A percentile compares a stretch with the other conserved stretches of the same genome.
Conservation (phyloP, 1,140 invertebrate species). For the Diorhabda sublineata region DNA sequence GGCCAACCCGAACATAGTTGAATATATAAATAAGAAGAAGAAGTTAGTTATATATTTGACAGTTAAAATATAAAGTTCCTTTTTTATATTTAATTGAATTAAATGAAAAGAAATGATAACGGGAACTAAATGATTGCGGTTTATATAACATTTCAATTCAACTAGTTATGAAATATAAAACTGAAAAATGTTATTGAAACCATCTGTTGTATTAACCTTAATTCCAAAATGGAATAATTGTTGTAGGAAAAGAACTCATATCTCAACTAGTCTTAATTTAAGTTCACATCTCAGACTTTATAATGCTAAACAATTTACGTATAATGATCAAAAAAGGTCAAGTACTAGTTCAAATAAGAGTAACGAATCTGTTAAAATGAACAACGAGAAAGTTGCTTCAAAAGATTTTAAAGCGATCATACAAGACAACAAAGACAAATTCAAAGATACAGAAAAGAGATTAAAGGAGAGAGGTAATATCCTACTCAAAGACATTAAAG, state of each 20-base stretch:
- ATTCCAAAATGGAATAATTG: neutral
- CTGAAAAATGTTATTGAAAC: neutral
- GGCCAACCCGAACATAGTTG: no score
- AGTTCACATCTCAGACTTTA: neutral
- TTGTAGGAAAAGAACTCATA: neutral
- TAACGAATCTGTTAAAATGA: neutral
- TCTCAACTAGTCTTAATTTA: neutral
- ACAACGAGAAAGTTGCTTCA: neutral
- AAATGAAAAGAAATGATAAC: no score
- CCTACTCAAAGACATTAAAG: constrained; percentile 62
- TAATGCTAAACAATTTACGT: neutral
- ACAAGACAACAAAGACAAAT: constrained; percentile 55
- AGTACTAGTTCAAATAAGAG: neutral
- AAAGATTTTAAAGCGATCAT: constrained; percentile 44
- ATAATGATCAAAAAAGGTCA: neutral
- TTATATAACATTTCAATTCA: no score
- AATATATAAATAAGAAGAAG: no score
- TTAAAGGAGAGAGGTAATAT: constrained; percentile 56
- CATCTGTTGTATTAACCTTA: neutral
- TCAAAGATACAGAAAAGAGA: constrained; percentile 54
- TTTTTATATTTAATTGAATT: no score
- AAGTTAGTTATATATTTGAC: no score
- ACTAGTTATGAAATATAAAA: neutral
- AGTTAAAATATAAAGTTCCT: no score
- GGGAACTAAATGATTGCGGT: no score